Conservation (phyloP, 2,113 vertebrate genomes). For the Sorex fumeus region DNA sequence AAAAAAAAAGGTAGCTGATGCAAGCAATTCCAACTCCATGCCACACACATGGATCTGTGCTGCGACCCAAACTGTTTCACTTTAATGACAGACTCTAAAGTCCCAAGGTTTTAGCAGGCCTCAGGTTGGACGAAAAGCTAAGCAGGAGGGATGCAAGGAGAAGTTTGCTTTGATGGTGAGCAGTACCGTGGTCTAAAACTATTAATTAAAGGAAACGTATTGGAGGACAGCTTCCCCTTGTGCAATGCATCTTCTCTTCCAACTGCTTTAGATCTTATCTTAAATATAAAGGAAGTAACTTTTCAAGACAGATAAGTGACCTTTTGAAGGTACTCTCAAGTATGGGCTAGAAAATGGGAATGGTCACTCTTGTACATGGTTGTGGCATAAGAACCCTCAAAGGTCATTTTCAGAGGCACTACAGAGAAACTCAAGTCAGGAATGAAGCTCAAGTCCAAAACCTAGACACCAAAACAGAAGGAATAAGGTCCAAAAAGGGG, state of each 20-base stretch:
- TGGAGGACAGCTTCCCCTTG: background rate
- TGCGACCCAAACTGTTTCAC: constrained; percentile 1
- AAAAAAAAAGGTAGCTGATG: constrained; percentile 85
- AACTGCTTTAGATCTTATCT: background rate
- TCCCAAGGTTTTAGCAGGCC: background rate
- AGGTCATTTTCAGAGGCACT: background rate
- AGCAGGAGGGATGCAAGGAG: background rate
- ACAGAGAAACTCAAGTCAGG: background rate
- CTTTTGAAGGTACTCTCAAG: background rate
- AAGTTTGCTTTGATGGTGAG: rapidly evolving
- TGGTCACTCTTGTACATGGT: background rate
- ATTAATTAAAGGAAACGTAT: background rate
- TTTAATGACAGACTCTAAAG: background rate
- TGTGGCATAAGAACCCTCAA: background rate
- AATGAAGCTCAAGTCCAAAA: constrained; percentile 10
- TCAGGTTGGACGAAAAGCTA: background rate
- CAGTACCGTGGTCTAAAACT: background rate
- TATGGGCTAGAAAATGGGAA: background rate
- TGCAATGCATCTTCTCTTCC: background rate
- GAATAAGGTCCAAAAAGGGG: background rate
- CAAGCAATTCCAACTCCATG: constrained; percentile 42
- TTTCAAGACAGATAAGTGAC: background rate
- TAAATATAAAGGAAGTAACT: background rate
- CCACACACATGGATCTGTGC: background rate
- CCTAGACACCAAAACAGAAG: background rate